Percentiles rank a stretch among this genome's conserved stretches.
phyloP scores from a whole-genome alignment of 2,888 invertebrate genomes.

The Nephrocerus scutellatus region DNA sequence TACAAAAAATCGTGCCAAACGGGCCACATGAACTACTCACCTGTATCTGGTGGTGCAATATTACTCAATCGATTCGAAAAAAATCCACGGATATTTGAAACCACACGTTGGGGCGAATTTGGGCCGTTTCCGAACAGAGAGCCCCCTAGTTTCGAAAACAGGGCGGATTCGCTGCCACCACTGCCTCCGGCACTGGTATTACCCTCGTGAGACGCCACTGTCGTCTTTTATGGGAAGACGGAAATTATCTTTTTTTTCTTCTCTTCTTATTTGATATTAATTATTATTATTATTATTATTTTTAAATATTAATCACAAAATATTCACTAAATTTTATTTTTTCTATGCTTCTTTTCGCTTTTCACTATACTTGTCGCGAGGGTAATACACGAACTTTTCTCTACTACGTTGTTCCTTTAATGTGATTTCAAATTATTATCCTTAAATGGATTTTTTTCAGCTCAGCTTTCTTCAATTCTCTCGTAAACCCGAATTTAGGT shows the following conservation, averaged over 20 bases:
- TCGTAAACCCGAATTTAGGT: constrained; percentile 20
- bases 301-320: no score
- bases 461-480: constrained; percentile 16
- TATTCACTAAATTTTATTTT: no score
- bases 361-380: constrained; percentile 4
- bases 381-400: constrained; percentile 3
- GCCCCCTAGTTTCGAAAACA: constrained; percentile 61
- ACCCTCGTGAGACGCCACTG: constrained; percentile 49
- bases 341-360: constrained; percentile 8
- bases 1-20: no score
- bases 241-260: constrained; percentile 14
- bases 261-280: constrained; percentile 13
- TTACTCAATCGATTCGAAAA: constrained; percentile 59
- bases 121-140: constrained; percentile 61
- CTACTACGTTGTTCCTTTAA: constrained; percentile 6
- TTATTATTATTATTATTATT: no score
- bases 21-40: no score
- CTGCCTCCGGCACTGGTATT: constrained; percentile 40
- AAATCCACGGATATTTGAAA: constrained; percentile 67
- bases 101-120: constrained; percentile 63
- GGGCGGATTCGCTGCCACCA: constrained; percentile 55
- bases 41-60: constrained; percentile 66
- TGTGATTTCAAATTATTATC: constrained; percentile 7
- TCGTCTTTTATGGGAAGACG: constrained; percentile 25
- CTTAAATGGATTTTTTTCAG: not conserved